Conservation (phyloP, 2,888 invertebrate genomes). For the Mylabris sibirica region DNA sequence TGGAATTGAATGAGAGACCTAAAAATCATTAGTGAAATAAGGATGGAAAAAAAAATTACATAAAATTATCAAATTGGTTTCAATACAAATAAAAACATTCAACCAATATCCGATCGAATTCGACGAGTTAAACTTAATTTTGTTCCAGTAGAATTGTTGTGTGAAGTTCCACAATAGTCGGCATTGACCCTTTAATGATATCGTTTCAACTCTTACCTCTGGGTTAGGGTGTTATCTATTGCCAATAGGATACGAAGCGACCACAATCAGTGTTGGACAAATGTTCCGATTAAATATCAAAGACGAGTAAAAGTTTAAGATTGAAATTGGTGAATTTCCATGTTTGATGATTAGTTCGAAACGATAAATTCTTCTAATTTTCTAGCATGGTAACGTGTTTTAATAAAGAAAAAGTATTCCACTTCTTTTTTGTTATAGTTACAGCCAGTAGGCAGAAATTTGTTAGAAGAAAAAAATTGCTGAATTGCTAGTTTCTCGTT, state of each 20-base stretch:
- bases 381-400: too few relatives aligned
- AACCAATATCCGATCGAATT: background rate
- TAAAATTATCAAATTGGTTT: background rate
- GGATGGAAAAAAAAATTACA: background rate
- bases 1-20: background rate
- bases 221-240: background rate
- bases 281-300: constrained; percentile 5
- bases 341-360: background rate
- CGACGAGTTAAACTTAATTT: background rate
- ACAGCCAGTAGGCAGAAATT: background rate
- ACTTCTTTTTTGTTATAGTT: background rate
- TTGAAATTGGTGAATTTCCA: background rate
- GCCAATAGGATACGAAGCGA: background rate
- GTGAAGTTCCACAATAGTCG: background rate
- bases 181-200: background rate
- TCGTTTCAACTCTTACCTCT: background rate
- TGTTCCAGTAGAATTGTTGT: background rate
- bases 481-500: background rate
- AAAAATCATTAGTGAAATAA: constrained; percentile 3
- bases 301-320: background rate
- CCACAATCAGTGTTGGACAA: background rate
- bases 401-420: background rate
- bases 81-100: background rate
- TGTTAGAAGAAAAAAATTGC: background rate
- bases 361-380: background rate